A percentile compares a stretch with the other conserved stretches of the same genome.
These are phyloP conservation scores for Drosophila niveifrons DNA, from an alignment of 2,888 invertebrate genomes.

Conservation along the genomic window DNA sequence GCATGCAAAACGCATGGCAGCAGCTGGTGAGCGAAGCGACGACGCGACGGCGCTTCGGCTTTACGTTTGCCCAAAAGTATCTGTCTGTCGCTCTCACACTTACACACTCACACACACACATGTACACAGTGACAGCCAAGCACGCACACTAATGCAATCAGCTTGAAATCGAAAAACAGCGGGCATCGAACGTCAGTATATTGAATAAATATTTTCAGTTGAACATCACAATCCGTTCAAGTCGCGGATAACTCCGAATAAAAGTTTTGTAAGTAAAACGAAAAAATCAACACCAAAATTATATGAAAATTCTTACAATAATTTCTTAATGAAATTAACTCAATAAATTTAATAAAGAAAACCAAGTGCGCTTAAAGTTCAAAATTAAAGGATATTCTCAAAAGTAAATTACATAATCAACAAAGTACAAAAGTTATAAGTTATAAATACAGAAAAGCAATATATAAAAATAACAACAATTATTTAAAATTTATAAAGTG, in stretches of 20 bases:
- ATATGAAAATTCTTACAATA: conserved; percentile 24
- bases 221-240: conserved; percentile 86
- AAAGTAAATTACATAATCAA: conserved; percentile 56
- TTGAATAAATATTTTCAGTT: conserved; percentile 86
- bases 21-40: conserved; percentile 30
- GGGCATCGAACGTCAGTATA: conserved; percentile 83
- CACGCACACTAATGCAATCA: conserved; percentile 50
- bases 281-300: conserved; percentile 37
- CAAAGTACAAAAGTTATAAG: not conserved
- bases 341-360: conserved; percentile 18
- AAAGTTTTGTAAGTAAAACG: conserved; percentile 85
- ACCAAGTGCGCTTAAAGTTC: conserved; percentile 23
- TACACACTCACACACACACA: conserved; percentile 41
- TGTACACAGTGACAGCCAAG: conserved; percentile 23
- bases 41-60: conserved; percentile 23
- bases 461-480: conserved; percentile 9
- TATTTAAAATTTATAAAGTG: conserved; percentile 8
- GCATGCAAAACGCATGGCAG: conserved; percentile 62
- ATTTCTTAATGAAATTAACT: conserved; percentile 16
- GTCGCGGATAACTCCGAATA: conserved; percentile 86
- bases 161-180: conserved; percentile 74
- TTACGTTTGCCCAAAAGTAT: conserved; percentile 61
- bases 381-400: conserved; percentile 32
- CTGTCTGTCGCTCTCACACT: conserved; percentile 51
- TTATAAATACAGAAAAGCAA: not conserved